Conservation (phyloP, 1,140 invertebrate genomes). For the Drosophila grimshawi region DNA sequence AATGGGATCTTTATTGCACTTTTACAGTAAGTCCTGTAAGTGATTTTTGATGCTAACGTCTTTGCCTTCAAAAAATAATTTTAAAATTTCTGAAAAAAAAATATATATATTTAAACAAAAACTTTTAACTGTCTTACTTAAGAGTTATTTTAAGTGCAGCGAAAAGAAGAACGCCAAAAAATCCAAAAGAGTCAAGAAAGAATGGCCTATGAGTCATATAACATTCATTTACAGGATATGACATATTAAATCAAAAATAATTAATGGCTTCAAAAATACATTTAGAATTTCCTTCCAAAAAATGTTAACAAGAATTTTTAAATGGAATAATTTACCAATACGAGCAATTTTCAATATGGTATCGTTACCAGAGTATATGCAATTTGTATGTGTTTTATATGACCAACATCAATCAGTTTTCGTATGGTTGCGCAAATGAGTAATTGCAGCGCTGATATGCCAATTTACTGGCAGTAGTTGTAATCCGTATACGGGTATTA, state of each 20-base stretch:
- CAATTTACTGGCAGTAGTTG: slow-evolving; percentile 2
- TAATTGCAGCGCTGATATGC: slow-evolving; percentile 21
- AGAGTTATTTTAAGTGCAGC: no score
- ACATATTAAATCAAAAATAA: neutral
- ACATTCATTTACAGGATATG: neutral
- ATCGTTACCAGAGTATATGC: neutral
- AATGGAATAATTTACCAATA: neutral
- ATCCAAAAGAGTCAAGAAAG: no score
- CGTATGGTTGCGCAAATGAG: slow-evolving; percentile 9
- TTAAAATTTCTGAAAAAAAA: no score
- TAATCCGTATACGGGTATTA: slow-evolving; percentile 6
- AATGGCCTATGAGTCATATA: no score
- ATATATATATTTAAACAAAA: no score
- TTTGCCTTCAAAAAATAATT: no score
- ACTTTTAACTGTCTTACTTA: no score
- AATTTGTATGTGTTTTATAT: neutral
- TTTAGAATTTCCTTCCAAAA: neutral
- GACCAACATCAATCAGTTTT: slow-evolving; percentile 7
- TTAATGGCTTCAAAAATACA: neutral
- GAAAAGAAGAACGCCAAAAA: no score
- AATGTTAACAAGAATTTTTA: neutral
- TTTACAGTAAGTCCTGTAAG: neutral
- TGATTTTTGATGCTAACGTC: neutral
- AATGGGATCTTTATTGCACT: slow-evolving; percentile 32
- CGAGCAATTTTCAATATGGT: neutral